Evolutionary conservation across 2,888 invertebrate species (phyloP), one percentile per base, ranked within the genome.

Genomic region (Hemicrepidius hirtus): DNA sequence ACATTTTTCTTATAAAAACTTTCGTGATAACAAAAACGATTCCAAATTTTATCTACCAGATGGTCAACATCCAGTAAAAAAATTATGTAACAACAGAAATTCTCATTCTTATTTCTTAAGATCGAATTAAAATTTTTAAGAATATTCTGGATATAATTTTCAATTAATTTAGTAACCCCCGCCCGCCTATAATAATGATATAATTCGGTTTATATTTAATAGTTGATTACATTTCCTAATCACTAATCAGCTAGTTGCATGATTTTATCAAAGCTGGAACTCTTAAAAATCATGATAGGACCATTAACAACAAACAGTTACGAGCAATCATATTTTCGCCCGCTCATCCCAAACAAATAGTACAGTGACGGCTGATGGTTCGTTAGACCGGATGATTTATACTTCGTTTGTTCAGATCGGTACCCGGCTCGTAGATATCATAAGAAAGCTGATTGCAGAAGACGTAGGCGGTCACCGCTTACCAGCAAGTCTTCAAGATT

Each of bases 341-440:
- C 62, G 66, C 67, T 74, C 70, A 71, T 74, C 67, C 44, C 66
- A 71, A 74, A 72, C 72, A 73, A 69, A 76, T 66, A 70, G 62
- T 68, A 49, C 49, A 53, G 66, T 71, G 76, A 68, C 74, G 72
- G 74, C 50, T 68, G 73, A 74, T 71, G 69, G 75, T 77, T 77
- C 77, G 75, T 77, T 77, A 77, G 74, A 74, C 68, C 71, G 68
- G 71, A 74, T 78, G 77, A 78, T 77, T 78, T 77, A 78, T 76
- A 76, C 74, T 72, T 72, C 76, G 75, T 78, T 78, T 78, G 78
- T 78, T 75, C 71, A 53, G 71, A 77, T 78, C 73, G 65, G 60
- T 72, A 49, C 59, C 63, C 41, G 74, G 70, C 66, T 49, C 37
- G 57, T 68, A 57, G 74, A 73, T 74, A 72, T 75, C 71, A 65